A percentile compares a stretch with the other conserved stretches of the same genome.
Evolutionary conservation across 1,140 invertebrate species (phyloP).

Genomic region (Phthorimaea operculella): DNA sequence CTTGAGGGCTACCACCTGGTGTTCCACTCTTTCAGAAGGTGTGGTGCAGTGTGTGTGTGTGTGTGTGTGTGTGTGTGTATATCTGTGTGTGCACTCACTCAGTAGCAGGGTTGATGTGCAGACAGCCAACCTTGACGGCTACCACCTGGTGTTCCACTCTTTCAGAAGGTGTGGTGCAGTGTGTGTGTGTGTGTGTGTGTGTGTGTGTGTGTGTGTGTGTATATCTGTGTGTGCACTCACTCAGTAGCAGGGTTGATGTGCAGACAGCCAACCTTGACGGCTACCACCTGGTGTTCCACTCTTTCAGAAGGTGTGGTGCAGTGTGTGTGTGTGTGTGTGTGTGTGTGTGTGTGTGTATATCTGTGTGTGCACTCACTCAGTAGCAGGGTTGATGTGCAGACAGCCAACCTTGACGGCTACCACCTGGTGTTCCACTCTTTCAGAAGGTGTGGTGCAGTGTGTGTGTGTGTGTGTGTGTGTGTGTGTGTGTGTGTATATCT

Average conservation of each 20-base stretch:
- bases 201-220: too few relatives aligned
- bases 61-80: too few relatives aligned
- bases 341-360: too few relatives aligned
- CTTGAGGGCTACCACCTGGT: constrained; percentile 27
- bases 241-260: constrained; percentile 32
- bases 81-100: constrained; percentile 32
- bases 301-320: constrained; percentile 39
- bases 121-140: constrained; percentile 36
- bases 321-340: too few relatives aligned
- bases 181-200: constrained; percentile 18
- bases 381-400: constrained; percentile 33
- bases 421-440: constrained; percentile 17
- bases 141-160: constrained; percentile 16
- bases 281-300: constrained; percentile 16
- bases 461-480: constrained; percentile 18
- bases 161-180: constrained; percentile 40
- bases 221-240: constrained; percentile 21
- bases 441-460: constrained; percentile 38
- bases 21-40: constrained; percentile 26
- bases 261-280: constrained; percentile 39
- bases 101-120: constrained; percentile 34
- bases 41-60: constrained; percentile 37
- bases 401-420: constrained; percentile 37
- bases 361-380: constrained; percentile 31
- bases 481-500: too few relatives aligned